Evolutionary conservation across 2,113 vertebrate species (phyloP).

Genomic region (Eurystomus gularis): DNA sequence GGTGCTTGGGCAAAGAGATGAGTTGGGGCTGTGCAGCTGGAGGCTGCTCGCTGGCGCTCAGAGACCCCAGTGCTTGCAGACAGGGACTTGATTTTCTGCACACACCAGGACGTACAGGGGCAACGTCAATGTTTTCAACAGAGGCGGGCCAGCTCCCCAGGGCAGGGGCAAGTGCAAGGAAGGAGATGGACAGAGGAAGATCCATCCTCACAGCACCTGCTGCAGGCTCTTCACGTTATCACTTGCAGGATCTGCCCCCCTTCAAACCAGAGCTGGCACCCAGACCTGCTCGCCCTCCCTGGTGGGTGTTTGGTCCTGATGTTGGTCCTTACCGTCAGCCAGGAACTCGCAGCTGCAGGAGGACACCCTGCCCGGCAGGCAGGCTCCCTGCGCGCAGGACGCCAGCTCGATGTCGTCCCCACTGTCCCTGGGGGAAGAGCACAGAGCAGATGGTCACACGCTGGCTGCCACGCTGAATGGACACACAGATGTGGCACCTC

Average conservation of each 20-base stretch:
- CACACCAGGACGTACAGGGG: not conserved
- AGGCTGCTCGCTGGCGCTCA: not conserved
- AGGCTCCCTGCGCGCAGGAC: slow-evolving; percentile 85
- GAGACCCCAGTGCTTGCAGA: not conserved
- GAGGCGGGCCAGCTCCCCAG: not conserved
- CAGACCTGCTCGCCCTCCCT: fast-evolving
- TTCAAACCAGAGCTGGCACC: not conserved
- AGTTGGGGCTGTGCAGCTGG: not conserved
- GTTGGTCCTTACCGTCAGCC: slow-evolving; percentile 81
- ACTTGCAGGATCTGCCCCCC: not conserved
- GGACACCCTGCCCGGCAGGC: slow-evolving; percentile 80
- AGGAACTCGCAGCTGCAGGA: slow-evolving; percentile 95
- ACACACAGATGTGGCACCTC: not conserved
- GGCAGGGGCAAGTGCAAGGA: fast-evolving
- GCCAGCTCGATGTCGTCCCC: slow-evolving; percentile 91
- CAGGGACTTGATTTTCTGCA: not conserved
- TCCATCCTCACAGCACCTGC: not conserved
- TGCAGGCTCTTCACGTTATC: not conserved
- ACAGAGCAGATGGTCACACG: not conserved
- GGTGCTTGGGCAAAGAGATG: not conserved
- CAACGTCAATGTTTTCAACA: not conserved
- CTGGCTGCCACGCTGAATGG: not conserved
- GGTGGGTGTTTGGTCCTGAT: fast-evolving
- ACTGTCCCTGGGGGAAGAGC: slow-evolving; percentile 83
- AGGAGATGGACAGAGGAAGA: not conserved